A percentile compares a stretch with the other conserved stretches of the same genome.
Evolutionary conservation across 2,888 invertebrate genomes (phyloP).

Genomic region (Lasioglossum calceatum): DNA sequence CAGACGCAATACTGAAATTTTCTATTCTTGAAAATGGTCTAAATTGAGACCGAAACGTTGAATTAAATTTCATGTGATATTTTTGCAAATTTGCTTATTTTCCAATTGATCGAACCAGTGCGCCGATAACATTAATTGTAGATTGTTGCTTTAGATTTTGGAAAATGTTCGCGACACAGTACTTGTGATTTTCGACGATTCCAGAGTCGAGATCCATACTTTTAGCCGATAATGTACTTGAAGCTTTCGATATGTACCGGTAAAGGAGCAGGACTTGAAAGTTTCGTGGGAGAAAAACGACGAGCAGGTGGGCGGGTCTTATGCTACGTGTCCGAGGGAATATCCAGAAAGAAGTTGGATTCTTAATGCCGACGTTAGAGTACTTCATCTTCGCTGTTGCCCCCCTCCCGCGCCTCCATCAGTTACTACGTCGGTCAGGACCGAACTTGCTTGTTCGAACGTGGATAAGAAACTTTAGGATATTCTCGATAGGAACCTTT

Average conservation of each 20-base stretch:
- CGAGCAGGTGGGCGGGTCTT: conserved; percentile 33
- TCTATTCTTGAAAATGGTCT: no score
- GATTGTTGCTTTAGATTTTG: no score
- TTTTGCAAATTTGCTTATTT: no score
- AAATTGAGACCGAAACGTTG: no score
- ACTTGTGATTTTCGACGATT: not conserved
- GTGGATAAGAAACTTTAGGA: conserved; percentile 43
- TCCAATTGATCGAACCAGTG: no score
- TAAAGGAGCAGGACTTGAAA: conserved; percentile 47
- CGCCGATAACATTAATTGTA: no score
- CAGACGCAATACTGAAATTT: no score
- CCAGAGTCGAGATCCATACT: not conserved
- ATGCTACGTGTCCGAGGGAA: conserved; percentile 65
- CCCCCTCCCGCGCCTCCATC: not conserved
- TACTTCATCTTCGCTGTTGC: conserved; percentile 65
- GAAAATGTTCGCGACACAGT: not conserved
- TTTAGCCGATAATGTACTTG: not conserved
- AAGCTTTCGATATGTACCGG: conserved; percentile 10
- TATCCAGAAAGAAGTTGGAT: conserved; percentile 61
- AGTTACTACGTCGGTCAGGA: conserved; percentile 38
- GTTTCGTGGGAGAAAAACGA: conserved; percentile 64
- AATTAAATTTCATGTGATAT: no score
- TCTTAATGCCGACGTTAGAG: conserved; percentile 65
- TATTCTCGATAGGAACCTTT: conserved; percentile 19
- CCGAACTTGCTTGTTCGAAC: conserved; percentile 31